Percentiles rank a stretch among this genome's conserved stretches.
phyloP scores from a whole-genome alignment of 2,113 vertebrate species.

The Nyctibius bracteatus region DNA sequence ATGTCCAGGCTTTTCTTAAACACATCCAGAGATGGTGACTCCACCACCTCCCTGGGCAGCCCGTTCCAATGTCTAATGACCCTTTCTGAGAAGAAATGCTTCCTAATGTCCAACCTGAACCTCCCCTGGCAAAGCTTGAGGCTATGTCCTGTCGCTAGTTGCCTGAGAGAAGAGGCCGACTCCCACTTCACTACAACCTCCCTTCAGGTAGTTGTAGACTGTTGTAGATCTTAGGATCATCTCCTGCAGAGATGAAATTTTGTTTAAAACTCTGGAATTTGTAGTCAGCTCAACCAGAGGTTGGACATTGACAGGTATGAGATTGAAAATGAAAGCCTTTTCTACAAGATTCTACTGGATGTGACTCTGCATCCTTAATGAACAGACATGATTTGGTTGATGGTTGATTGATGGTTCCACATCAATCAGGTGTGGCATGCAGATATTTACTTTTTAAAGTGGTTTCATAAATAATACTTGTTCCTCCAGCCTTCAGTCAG shows the following conservation, averaged over 20 bases:
- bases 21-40: too few species aligned
- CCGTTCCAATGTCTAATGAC: too few species aligned
- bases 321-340: neutral
- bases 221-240: neutral
- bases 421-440: neutral
- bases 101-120: too few species aligned
- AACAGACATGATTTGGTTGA: neutral
- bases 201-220: too few species aligned
- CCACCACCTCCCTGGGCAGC: too few species aligned
- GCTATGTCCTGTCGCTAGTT: too few species aligned
- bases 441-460: neutral
- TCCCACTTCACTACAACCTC: too few species aligned
- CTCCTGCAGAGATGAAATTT: neutral
- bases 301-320: rapidly evolving
- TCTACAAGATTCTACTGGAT: neutral
- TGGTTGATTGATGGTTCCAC: neutral
- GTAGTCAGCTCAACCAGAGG: neutral
- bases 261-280: neutral
- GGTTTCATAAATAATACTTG: neutral
- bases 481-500: neutral
- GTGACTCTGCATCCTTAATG: neutral
- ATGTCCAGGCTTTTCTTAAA: too few species aligned
- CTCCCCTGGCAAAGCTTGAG: too few species aligned
- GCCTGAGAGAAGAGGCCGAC: too few species aligned
- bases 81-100: too few species aligned